Evolutionary conservation across 1,140 invertebrate species (phyloP).

Genomic region (Drosophila sturtevanti): DNA sequence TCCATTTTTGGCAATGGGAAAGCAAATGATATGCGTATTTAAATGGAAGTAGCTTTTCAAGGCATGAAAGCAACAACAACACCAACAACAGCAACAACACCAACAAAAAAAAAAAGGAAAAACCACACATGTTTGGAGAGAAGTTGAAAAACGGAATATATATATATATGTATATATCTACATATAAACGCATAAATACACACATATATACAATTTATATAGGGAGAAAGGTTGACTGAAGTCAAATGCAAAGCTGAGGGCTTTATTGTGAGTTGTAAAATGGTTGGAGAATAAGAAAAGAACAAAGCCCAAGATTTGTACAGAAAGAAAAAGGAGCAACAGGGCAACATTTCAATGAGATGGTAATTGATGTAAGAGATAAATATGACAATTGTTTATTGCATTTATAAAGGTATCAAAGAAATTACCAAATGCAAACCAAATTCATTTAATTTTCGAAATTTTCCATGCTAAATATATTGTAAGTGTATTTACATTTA

Average conservation of each 20-base stretch:
- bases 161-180: neutral
- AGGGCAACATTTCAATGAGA: slow-evolving; percentile 3
- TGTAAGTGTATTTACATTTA: neutral
- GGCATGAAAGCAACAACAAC: slow-evolving; percentile 31
- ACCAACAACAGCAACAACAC: neutral
- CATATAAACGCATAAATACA: no score
- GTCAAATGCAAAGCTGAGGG: slow-evolving; percentile 3
- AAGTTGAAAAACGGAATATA: slow-evolving; percentile 4
- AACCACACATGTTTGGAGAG: neutral
- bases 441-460: neutral
- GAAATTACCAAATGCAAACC: neutral
- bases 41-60: slow-evolving; percentile 54
- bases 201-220: neutral
- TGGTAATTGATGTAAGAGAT: slow-evolving; percentile 8
- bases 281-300: neutral
- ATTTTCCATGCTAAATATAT: neutral
- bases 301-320: slow-evolving; percentile 9
- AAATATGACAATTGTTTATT: slow-evolving; percentile 13
- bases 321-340: slow-evolving; percentile 5
- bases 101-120: neutral
- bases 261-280: slow-evolving; percentile 4
- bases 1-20: slow-evolving; percentile 2
- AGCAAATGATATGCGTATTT: slow-evolving; percentile 74
- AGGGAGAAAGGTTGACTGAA: neutral
- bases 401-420: neutral